Evolutionary conservation across 2,113 vertebrate genomes (phyloP).

Genomic region (Alligator mississippiensis): DNA sequence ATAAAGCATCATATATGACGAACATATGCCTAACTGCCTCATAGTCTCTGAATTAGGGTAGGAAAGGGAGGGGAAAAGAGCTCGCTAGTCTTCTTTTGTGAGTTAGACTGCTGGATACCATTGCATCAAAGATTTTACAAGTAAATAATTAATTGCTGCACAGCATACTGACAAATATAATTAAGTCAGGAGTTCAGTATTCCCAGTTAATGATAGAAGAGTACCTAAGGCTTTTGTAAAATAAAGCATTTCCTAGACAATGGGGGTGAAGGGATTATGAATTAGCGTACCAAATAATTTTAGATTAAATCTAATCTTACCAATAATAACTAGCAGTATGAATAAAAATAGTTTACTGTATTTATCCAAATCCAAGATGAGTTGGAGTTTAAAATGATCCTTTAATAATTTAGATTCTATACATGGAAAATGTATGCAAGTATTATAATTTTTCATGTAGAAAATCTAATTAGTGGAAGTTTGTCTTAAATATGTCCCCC

Average conservation of each 20-base stretch:
- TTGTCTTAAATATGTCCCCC: no score
- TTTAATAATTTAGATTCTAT: no score
- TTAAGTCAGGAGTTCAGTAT: conserved; percentile 58
- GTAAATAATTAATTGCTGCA: conserved; percentile 55
- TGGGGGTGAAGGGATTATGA: conserved; percentile 41
- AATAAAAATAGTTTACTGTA: background rate
- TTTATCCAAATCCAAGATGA: no score
- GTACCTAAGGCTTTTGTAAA: conserved; percentile 58
- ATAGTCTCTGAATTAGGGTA: background rate
- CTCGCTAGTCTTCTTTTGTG: conserved; percentile 12
- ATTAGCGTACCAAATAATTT: background rate
- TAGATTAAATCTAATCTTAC: conserved; percentile 8
- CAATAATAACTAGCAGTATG: background rate
- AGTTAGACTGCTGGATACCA: conserved; percentile 20
- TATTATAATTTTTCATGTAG: no score
- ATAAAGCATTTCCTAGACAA: conserved; percentile 43
- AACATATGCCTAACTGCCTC: background rate
- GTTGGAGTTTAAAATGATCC: no score
- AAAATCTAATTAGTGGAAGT: no score
- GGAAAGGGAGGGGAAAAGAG: background rate
- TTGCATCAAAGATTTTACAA: conserved; percentile 20
- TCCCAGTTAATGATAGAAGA: conserved; percentile 60
- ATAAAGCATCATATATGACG: background rate
- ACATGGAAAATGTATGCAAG: no score
- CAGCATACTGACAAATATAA: conserved; percentile 59